Percentiles rank a stretch among this genome's conserved stretches.
Evolutionary conservation across 2,888 invertebrate species (phyloP).

Genomic region (Trachelus troglodyta): DNA sequence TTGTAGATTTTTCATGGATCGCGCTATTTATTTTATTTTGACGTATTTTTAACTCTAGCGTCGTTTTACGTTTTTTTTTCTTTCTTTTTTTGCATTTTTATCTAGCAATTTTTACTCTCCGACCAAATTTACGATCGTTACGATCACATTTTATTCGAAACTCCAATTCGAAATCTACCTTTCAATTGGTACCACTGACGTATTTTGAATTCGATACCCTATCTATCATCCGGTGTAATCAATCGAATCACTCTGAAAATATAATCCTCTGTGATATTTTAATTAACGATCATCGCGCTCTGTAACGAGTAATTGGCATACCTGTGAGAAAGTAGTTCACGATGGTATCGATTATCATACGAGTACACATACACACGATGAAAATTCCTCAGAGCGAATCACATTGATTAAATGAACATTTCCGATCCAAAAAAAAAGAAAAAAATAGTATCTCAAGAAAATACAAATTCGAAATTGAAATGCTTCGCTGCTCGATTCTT

Average conservation of each 20-base stretch:
- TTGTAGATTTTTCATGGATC: neutral
- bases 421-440: too few relatives aligned
- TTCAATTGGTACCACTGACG: neutral
- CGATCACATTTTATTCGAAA: neutral
- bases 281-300: conserved; percentile 27
- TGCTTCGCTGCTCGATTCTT: neutral
- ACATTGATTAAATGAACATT: neutral
- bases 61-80: neutral
- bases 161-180: neutral
- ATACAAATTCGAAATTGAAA: neutral
- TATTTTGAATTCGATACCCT: neutral
- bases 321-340: neutral
- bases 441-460: neutral
- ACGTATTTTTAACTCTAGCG: neutral
- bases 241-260: conserved; percentile 28
- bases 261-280: conserved; percentile 33
- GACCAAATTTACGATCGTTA: too few relatives aligned
- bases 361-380: neutral
- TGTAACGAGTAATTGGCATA: conserved; percentile 25
- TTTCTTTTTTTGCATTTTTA: neutral
- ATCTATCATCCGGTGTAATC: conserved; percentile 17
- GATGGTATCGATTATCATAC: neutral
- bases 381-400: neutral
- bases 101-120: neutral
- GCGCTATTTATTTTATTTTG: neutral